Base-by-base conservation (phyloP, 2,888 invertebrate genomes). In the Hipparchia semele region DNA sequence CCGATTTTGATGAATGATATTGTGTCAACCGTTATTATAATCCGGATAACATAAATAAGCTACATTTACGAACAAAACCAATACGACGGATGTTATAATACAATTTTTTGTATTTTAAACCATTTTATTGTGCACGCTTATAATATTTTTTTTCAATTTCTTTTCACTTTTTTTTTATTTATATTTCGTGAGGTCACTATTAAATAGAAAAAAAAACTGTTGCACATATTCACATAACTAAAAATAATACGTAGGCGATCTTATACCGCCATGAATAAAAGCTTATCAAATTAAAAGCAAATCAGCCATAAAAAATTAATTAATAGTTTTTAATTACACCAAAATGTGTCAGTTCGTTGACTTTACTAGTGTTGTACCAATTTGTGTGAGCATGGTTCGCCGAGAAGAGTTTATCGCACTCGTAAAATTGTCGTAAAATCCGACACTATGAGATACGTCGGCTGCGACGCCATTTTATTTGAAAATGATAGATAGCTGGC, bases 401-500 rank as follows among this genome's bases (percentile, higher is more conserved):
- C 54, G 66, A 53, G 68, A 33, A 23, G 60, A 77, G 80, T 82
- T 87, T 89, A 89, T 90, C 87, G 77, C 64, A 69, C 73, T 83
- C 85, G 84, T 91, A 87, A 91, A 91, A 90, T 76, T 77, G 81
- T 86, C 90, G 86, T 91, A 87, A 91, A 90, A 90, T 78, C 74
- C 78, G 85, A 87, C 83, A 84, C 84, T 81, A 77, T 75, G 77
- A 81, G 73, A 76, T 75, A 71, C 69, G 68, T 70, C 39, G 65
- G 65, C 65, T 33, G 65, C 53, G n/a, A 54, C 62, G 68, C 53
- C 58, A 66, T 75, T 73, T 73, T 66, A 73, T 73, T 33, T 70
- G 69, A 73, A 66, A 64, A 68, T 62, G 68, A 73, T 74, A 72
- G 71, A 70, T 65, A n/a, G 45, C 68, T 77, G 79, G 13, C 46